Percentiles rank a stretch among this genome's conserved stretches.
Evolutionary conservation across 2,797 vertebrate genomes (phyloP).

Genomic region (Lycodopsis pacificus): DNA sequence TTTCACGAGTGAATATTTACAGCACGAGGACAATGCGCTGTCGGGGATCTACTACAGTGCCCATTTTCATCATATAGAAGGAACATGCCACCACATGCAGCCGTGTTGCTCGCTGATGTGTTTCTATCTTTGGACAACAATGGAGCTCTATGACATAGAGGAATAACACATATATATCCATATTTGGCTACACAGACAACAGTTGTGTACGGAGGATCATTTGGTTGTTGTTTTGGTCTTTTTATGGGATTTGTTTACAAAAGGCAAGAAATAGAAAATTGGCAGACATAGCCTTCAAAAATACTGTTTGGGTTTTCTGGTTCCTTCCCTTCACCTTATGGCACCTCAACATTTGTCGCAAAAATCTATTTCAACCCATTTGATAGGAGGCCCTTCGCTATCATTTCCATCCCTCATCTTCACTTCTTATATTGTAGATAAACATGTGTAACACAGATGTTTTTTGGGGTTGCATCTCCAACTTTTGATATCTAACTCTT

Average conservation of each 20-base stretch:
- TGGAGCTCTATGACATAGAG: not conserved
- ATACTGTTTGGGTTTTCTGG: not conserved
- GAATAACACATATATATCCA: not conserved
- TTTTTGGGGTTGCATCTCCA: not conserved
- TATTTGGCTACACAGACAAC: not conserved
- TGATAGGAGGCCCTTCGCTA: not conserved
- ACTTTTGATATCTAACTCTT: not conserved
- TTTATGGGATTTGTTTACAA: conserved; percentile 8
- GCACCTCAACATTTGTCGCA: not conserved
- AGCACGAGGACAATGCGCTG: not conserved
- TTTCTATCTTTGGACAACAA: not conserved
- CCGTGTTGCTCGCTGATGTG: not conserved
- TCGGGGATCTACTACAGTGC: not conserved
- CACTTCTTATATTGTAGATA: not conserved
- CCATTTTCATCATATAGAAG: not conserved
- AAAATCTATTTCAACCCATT: not conserved
- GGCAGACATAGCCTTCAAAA: not conserved
- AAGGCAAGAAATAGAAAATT: not conserved
- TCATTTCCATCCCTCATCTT: not conserved
- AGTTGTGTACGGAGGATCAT: not conserved
- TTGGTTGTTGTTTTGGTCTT: not conserved
- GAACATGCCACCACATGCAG: not conserved
- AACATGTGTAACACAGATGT: not conserved
- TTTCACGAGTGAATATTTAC: not conserved
- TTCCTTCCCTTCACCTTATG: not conserved